Evolutionary conservation across 2,113 vertebrate species (phyloP).

Genomic region (Caranx melampygus): DNA sequence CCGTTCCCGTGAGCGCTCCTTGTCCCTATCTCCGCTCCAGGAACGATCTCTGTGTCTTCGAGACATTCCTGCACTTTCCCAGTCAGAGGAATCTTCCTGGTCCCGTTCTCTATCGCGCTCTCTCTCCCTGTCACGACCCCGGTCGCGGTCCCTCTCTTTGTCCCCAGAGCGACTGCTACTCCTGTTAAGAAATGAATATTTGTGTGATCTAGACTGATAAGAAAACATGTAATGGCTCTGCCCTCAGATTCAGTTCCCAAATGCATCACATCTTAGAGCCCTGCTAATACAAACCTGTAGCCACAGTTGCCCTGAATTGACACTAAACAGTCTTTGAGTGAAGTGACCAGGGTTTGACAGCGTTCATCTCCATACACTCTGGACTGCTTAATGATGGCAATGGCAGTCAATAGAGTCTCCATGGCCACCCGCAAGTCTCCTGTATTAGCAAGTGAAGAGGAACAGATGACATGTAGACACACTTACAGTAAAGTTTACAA

Average conservation of each 20-base stretch:
- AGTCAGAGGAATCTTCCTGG: constrained; percentile 59
- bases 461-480: not conserved
- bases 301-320: constrained; percentile 93
- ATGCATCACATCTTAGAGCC: not conserved
- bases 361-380: constrained; percentile 91
- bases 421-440: constrained; percentile 92
- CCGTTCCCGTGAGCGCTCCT: constrained; percentile 67
- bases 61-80: constrained; percentile 67
- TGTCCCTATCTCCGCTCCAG: constrained; percentile 70
- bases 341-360: constrained; percentile 92
- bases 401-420: constrained; percentile 94
- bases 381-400: constrained; percentile 96
- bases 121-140: constrained; percentile 56
- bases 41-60: constrained; percentile 76
- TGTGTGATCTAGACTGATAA: not conserved
- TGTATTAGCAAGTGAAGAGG: constrained; percentile 58
- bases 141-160: constrained; percentile 50
- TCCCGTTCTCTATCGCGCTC: constrained; percentile 64
- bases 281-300: constrained; percentile 71
- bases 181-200: constrained; percentile 48
- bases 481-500: not conserved
- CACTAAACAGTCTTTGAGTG: constrained; percentile 95
- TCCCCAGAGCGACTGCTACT: constrained; percentile 71
- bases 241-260: not conserved
- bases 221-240: not conserved